phyloP scores from a whole-genome alignment of 2,888 invertebrate species.

The Prionchulus punctatus region DNA sequence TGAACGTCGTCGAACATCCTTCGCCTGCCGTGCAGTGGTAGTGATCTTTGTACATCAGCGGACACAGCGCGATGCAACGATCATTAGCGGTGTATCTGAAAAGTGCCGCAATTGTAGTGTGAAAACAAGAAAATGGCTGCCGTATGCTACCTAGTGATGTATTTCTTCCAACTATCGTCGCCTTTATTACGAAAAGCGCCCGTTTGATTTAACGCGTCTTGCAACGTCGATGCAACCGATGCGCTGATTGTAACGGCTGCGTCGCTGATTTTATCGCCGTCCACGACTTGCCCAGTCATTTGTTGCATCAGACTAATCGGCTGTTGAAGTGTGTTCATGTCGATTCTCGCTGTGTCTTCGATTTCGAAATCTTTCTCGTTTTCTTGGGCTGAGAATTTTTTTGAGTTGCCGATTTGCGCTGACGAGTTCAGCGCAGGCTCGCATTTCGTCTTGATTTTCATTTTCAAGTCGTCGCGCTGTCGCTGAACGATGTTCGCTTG shows the following conservation, averaged over 20 bases:
- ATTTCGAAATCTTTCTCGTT: too few species aligned
- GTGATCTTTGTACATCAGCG: constrained; percentile 58
- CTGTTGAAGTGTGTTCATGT: constrained; percentile 16
- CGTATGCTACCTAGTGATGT: constrained; percentile 38
- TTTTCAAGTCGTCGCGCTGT: not conserved
- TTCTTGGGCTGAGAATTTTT: too few species aligned
- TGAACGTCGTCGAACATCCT: constrained; percentile 31
- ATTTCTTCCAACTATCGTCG: constrained; percentile 44
- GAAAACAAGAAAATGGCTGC: not conserved
- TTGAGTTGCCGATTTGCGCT: too few species aligned
- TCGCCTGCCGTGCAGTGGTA: constrained; percentile 63
- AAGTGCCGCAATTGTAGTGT: not conserved
- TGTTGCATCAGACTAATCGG: constrained; percentile 21
- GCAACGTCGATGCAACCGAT: not conserved
- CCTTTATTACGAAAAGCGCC: constrained; percentile 24
- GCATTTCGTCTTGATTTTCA: too few species aligned
- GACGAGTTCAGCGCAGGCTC: too few species aligned
- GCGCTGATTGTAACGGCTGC: not conserved
- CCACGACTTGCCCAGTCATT: constrained; percentile 7
- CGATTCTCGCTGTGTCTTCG: constrained; percentile 20
- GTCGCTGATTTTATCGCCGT: not conserved
- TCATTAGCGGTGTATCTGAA: constrained; percentile 37
- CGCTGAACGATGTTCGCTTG: too few species aligned
- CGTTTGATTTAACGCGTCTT: constrained; percentile 22
- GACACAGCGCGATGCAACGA: constrained; percentile 41